phyloP scores from a whole-genome alignment of 1,140 invertebrate species.

The Drosophila tropicalis region DNA sequence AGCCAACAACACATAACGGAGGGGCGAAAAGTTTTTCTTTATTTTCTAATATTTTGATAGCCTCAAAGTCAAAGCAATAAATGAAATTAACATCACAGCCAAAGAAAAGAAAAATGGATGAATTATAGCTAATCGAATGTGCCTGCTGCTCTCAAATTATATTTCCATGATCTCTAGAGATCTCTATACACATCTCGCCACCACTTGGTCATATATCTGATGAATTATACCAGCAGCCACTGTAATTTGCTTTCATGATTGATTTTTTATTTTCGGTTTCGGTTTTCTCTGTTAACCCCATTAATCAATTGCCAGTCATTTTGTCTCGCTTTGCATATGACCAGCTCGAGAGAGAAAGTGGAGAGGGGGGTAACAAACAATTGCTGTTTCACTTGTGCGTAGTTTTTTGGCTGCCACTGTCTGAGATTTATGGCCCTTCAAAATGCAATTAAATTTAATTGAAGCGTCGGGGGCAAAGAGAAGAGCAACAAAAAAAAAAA shows the following conservation, averaged over 20 bases:
- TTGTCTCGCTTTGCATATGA: slow-evolving; percentile 71
- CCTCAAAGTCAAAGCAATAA: slow-evolving; percentile 63
- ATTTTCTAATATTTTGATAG: slow-evolving; percentile 68
- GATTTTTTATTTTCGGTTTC: slow-evolving; percentile 52
- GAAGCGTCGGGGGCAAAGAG: slow-evolving; percentile 46
- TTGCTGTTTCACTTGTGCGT: slow-evolving; percentile 36
- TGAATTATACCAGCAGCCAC: slow-evolving; percentile 14
- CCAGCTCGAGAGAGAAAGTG: slow-evolving; percentile 32
- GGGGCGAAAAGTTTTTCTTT: slow-evolving; percentile 19
- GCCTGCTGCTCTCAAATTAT: slow-evolving; percentile 39
- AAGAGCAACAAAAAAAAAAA: background rate
- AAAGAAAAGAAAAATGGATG: slow-evolving; percentile 44
- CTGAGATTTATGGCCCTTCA: slow-evolving; percentile 81
- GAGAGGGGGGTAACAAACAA: slow-evolving; percentile 7
- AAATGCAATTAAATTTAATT: slow-evolving; percentile 83
- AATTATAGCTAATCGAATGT: slow-evolving; percentile 50
- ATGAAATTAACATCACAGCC: slow-evolving; percentile 62
- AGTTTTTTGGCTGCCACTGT: slow-evolving; percentile 61
- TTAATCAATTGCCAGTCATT: slow-evolving; percentile 68
- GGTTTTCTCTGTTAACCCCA: slow-evolving; percentile 52
- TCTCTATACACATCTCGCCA: background rate
- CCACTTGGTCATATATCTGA: background rate
- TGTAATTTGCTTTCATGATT: slow-evolving; percentile 72
- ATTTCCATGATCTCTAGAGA: slow-evolving; percentile 56
- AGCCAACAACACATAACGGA: slow-evolving; percentile 1